Evolutionary conservation across 2,113 vertebrate species (phyloP), one percentile per base, ranked within the genome.

Genomic region (Lucifuga dentata): DNA sequence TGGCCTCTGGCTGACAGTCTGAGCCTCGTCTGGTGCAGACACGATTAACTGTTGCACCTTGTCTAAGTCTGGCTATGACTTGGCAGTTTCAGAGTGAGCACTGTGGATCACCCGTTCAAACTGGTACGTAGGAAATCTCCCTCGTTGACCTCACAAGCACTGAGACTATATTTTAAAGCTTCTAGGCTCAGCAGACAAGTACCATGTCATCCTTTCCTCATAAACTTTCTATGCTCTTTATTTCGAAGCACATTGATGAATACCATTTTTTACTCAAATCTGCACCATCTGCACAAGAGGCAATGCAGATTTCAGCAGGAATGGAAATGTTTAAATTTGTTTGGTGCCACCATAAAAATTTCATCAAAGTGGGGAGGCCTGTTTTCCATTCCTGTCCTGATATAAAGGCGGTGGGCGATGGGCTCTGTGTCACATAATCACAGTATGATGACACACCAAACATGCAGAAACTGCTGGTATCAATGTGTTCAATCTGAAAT

Each of bases 41-140:
- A 8, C 24, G 43, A 12, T 57, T 38, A 16, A 59, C 48, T 58
- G 56, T 5, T 55, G 8, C 45, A 20, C 17, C 16, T 5, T 7
- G 16, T 55, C 49, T 39, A 8, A 6, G 36, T 70, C 61, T 48
- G 45, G 24, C 2, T 48, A 74, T 91, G 86, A 89, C 59, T 70
- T 33, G 59, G 73, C 69, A 71, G 48, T 86, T 89, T 89, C 64
- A 44, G 38, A 59, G 6, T 20, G n/a, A 58, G 12, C 60, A 53
- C 15, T 8, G 17, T 43, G 35, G 11, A 20, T 39, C 58, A 49
- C 69, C 39, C 17, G 43, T 65, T 79, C 33, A 68, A 10, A 58
- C 24, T 45, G 57, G 10, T 38, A 53, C 35, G n/a, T 57, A 57
- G 60, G 33, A 57, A 0, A 13, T 39, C 68, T 68, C 53, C 46